phyloP scores from a whole-genome alignment of 2,797 vertebrate genomes.

The Macropodus opercularis region DNA sequence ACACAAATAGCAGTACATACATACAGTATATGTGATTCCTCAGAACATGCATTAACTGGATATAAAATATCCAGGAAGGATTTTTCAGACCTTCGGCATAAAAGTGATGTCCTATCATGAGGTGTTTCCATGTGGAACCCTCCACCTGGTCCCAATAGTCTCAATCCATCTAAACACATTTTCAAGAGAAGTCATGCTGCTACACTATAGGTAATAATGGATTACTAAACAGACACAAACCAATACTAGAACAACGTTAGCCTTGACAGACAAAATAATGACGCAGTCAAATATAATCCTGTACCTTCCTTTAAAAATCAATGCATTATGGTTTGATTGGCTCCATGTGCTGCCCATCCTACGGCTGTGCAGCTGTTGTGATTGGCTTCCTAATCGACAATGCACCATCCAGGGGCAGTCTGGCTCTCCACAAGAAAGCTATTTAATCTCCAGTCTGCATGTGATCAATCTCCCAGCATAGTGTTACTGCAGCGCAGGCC shows the following conservation, averaged over 20 bases:
- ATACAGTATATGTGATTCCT: constrained; percentile 21
- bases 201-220: not conserved
- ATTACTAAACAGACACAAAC: constrained; percentile 8
- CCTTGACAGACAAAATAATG: constrained; percentile 21
- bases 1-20: constrained; percentile 7
- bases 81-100: constrained; percentile 13
- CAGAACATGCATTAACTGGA: constrained; percentile 33
- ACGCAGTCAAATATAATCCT: constrained; percentile 15
- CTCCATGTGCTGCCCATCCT: constrained; percentile 18
- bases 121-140: constrained; percentile 8
- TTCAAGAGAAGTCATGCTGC: not conserved
- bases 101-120: constrained; percentile 4
- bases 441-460: constrained; percentile 79
- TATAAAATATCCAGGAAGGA: constrained; percentile 2
- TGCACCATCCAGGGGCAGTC: constrained; percentile 61
- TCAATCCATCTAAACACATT: constrained; percentile 1
- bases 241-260: not conserved
- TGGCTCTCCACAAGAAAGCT: constrained; percentile 71
- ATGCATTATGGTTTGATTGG: constrained; percentile 21
- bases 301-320: constrained; percentile 26
- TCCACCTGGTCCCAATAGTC: not conserved
- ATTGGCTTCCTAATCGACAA: constrained; percentile 49
- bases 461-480: constrained; percentile 77
- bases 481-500: constrained; percentile 74
- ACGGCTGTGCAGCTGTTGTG: constrained; percentile 43